A percentile compares a stretch with the other conserved stretches of the same genome.
These are phyloP conservation scores for Balaeniceps rex DNA, from an alignment of 2,113 vertebrate species.

Conservation along the genomic window DNA sequence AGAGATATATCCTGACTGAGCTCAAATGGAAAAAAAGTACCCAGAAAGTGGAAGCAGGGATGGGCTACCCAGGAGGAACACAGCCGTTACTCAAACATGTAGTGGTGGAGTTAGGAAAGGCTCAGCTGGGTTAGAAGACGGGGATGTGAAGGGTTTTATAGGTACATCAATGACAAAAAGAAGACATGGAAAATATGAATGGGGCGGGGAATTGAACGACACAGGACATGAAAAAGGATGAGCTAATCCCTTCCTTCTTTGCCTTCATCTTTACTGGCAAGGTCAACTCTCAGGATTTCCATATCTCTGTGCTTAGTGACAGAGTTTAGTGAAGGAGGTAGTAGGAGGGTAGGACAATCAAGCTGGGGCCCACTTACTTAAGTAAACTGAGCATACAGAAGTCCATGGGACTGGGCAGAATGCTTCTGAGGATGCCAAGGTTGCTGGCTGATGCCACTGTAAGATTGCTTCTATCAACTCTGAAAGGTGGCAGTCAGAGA, in stretches of 20 bases:
- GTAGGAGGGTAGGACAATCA: background rate
- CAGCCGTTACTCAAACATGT: background rate
- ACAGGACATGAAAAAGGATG: background rate
- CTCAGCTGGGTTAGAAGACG: background rate
- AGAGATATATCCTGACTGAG: background rate
- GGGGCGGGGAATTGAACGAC: background rate
- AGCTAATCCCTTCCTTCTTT: background rate
- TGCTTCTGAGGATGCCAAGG: background rate
- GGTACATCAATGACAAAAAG: background rate
- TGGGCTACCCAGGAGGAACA: background rate
- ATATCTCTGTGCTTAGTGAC: background rate
- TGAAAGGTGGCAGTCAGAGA: background rate
- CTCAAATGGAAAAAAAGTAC: background rate
- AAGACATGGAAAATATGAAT: background rate
- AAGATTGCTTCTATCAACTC: background rate
- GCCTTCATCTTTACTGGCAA: background rate
- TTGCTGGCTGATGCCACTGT: background rate
- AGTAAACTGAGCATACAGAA: background rate
- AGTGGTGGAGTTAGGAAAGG: background rate
- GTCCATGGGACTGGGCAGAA: background rate
- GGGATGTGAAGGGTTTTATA: background rate
- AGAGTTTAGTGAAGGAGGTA: background rate
- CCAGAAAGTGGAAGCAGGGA: background rate
- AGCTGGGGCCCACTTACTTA: background rate
- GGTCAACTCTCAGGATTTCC: background rate